phyloP scores from a whole-genome alignment of 2,797 vertebrate genomes.

The Coilia nasus region DNA sequence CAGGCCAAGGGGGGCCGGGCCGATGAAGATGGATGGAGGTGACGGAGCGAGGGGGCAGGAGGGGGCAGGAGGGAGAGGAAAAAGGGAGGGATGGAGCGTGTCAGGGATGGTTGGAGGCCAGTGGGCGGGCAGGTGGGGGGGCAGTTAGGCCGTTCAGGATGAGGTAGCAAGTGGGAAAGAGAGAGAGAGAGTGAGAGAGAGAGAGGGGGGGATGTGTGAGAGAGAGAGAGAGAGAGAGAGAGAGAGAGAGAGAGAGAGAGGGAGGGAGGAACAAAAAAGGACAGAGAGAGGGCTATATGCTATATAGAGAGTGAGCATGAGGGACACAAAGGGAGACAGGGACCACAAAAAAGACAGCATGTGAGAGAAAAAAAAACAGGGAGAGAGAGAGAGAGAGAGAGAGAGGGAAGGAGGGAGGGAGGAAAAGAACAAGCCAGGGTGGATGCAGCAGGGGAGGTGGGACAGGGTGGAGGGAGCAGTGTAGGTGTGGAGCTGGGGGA shows the following conservation, averaged over 20 bases:
- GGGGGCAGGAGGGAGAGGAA: neutral
- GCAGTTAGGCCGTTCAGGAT: neutral
- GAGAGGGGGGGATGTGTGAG: neutral
- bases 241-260: neutral
- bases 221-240: neutral
- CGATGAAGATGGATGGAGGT: neutral
- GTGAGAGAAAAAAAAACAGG: neutral
- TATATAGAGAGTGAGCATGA: neutral
- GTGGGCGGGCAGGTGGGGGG: neutral
- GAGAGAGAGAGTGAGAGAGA: neutral
- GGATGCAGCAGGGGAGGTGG: constrained; percentile 39
- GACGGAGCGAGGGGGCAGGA: neutral
- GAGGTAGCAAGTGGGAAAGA: neutral
- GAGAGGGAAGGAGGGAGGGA: neutral
- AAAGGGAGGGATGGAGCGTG: neutral
- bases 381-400: neutral
- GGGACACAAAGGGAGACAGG: neutral
- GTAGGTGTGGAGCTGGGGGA: neutral
- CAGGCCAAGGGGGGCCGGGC: neutral
- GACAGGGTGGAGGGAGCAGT: constrained; percentile 25
- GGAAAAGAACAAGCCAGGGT: neutral
- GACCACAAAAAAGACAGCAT: too few relatives aligned
- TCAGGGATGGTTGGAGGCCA: neutral
- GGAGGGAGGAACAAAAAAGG: too few relatives aligned
- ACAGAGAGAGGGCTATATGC: too few relatives aligned